A percentile compares a stretch with the other conserved stretches of the same genome.
phyloP scores from a whole-genome alignment of 2,888 invertebrate species.

The Eristalis pertinax region DNA sequence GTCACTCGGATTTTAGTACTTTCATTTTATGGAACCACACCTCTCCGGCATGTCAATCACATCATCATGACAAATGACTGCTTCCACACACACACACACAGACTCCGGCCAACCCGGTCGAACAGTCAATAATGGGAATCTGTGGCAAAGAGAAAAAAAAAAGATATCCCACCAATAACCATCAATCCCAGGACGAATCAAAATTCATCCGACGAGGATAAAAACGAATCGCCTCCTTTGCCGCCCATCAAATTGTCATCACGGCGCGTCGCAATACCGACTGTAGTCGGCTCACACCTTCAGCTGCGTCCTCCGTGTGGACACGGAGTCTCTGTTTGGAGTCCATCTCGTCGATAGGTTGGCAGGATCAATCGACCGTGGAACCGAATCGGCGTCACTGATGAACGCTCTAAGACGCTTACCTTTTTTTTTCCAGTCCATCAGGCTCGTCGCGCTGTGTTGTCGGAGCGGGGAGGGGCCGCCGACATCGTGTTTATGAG shows the following conservation, averaged over 20 bases:
- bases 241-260: constrained; percentile 54
- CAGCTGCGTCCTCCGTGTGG: neutral
- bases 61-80: constrained; percentile 9
- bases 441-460: constrained; percentile 25
- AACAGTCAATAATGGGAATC: constrained; percentile 34
- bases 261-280: constrained; percentile 49
- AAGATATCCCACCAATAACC: constrained; percentile 30
- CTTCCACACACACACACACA: neutral
- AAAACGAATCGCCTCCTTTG: constrained; percentile 26
- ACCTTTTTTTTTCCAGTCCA: constrained; percentile 46
- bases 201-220: constrained; percentile 35
- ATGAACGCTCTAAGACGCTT: constrained; percentile 12
- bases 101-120: neutral
- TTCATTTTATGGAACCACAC: neutral
- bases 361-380: constrained; percentile 47
- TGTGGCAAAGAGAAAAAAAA: constrained; percentile 5
- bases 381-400: constrained; percentile 9
- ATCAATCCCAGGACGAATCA: constrained; percentile 44
- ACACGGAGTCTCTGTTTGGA: neutral
- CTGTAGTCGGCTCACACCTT: constrained; percentile 33
- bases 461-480: neutral
- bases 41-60: neutral
- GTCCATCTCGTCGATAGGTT: neutral
- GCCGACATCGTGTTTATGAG: constrained; percentile 1
- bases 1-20: neutral